Conservation (phyloP, 2,888 invertebrate genomes). For the Machimus atricapillus region DNA sequence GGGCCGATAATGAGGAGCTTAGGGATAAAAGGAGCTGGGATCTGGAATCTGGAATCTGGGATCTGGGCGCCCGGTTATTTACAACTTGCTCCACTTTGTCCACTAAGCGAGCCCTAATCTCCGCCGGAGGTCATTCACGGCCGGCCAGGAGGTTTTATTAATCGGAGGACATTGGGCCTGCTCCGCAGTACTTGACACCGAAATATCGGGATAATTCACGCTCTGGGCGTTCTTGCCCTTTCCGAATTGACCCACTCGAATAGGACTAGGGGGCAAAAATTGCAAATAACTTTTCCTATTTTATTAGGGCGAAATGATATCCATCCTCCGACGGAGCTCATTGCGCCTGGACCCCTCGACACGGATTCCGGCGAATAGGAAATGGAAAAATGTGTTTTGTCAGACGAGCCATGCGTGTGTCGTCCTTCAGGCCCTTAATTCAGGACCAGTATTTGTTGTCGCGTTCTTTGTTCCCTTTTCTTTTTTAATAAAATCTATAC, state of each 20-base stretch:
- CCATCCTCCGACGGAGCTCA: not conserved
- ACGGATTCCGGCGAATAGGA: not conserved
- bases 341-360: not conserved
- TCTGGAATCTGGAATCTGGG: not conserved
- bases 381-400: constrained; percentile 4
- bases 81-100: not conserved
- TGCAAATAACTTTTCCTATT: constrained; percentile 20
- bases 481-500: constrained; percentile 19
- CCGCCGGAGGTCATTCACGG: not conserved
- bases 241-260: not conserved
- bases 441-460: not conserved
- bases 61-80: not conserved
- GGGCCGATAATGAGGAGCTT: constrained; percentile 13
- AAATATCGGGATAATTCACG: not conserved
- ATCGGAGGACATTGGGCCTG: not conserved
- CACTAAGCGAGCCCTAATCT: not conserved
- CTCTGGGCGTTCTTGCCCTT: not conserved
- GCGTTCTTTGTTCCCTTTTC: not conserved
- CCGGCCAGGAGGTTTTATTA: constrained; percentile 8
- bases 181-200: not conserved
- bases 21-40: not conserved
- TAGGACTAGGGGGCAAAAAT: not conserved
- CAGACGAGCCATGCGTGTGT: not conserved
- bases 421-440: not conserved
- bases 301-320: not conserved